phyloP scores from a whole-genome alignment of 37 sponge, comb jelly and placozoan species.

The Tethya wilhelma region DNA sequence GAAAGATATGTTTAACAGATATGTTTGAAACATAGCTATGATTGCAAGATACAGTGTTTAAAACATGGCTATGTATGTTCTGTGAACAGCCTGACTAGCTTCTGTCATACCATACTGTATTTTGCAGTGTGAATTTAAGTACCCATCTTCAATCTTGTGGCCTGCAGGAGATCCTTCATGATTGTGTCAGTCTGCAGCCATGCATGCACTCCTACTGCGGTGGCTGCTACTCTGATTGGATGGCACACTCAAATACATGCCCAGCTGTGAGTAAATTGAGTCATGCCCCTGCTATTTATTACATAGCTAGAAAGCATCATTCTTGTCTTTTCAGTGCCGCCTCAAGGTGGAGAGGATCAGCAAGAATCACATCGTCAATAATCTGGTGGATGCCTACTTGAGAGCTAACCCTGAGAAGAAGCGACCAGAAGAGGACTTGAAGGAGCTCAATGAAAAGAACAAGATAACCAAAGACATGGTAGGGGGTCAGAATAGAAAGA shows the following conservation, averaged over 20 bases:
- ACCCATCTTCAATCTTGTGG: too few relatives aligned
- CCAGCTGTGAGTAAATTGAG: constrained; percentile 67
- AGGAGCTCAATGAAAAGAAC: constrained; percentile 86
- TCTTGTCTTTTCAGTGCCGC: constrained; percentile 68
- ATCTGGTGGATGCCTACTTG: constrained; percentile 83
- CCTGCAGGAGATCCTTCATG: constrained; percentile 76
- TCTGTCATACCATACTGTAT: too few relatives aligned
- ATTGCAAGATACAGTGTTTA: too few relatives aligned
- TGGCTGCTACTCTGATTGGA: constrained; percentile 97
- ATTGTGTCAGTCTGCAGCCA: constrained; percentile 91
- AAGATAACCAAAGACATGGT: constrained; percentile 90
- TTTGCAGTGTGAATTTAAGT: too few relatives aligned
- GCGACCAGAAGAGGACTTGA: constrained; percentile 76
- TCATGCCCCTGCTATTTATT: too few relatives aligned
- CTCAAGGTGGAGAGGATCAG: constrained; percentile 69
- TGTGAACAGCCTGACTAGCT: too few relatives aligned
- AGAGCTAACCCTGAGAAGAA: constrained; percentile 85
- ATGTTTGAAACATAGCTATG: too few relatives aligned
- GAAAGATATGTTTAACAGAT: too few relatives aligned
- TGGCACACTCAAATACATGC: constrained; percentile 79
- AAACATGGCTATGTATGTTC: too few relatives aligned
- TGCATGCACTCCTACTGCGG: constrained; percentile 94
- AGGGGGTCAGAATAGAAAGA: neutral
- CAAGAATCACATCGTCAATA: constrained; percentile 92
- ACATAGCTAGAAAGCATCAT: neutral